Evolutionary conservation across 2,113 vertebrate genomes (phyloP).

Genomic region (Montifringilla adamsi): DNA sequence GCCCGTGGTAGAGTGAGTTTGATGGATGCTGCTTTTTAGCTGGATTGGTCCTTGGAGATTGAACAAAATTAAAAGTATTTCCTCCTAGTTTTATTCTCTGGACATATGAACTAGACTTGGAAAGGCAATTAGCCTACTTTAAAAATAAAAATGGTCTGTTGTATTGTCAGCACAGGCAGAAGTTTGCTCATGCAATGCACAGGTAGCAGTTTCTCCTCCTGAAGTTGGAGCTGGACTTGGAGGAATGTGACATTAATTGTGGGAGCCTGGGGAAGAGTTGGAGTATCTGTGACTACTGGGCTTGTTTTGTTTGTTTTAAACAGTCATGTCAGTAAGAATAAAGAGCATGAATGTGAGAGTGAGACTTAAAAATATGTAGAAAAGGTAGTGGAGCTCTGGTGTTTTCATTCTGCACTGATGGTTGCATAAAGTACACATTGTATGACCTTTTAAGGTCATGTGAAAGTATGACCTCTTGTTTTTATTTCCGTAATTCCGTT

Average conservation of each 20-base stretch:
- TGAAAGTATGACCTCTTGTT: slow-evolving; percentile 20
- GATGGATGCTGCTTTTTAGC: not conserved
- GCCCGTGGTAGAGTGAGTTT: not conserved
- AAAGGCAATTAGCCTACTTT: slow-evolving; percentile 41
- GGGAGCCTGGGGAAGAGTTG: not conserved
- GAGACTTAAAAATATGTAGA: not conserved
- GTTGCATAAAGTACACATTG: not conserved
- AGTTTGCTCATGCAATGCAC: not conserved
- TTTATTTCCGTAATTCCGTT: slow-evolving; percentile 28
- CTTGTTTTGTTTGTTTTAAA: not conserved
- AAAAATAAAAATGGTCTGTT: not conserved
- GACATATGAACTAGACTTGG: not conserved
- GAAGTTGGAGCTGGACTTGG: not conserved
- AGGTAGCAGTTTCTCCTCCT: not conserved
- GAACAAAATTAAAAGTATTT: slow-evolving; percentile 4
- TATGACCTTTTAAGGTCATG: slow-evolving; percentile 13
- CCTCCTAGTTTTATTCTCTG: not conserved
- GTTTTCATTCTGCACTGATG: not conserved
- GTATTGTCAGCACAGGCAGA: not conserved
- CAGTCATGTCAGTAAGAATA: not conserved
- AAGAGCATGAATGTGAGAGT: not conserved
- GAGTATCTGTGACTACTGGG: not conserved
- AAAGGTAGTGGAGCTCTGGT: not conserved
- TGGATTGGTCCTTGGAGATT: not conserved
- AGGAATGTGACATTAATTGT: not conserved